These are phyloP conservation scores for Peromyscus polionotus DNA, from an alignment of 2,113 vertebrate species.

Conservation along the genomic window DNA sequence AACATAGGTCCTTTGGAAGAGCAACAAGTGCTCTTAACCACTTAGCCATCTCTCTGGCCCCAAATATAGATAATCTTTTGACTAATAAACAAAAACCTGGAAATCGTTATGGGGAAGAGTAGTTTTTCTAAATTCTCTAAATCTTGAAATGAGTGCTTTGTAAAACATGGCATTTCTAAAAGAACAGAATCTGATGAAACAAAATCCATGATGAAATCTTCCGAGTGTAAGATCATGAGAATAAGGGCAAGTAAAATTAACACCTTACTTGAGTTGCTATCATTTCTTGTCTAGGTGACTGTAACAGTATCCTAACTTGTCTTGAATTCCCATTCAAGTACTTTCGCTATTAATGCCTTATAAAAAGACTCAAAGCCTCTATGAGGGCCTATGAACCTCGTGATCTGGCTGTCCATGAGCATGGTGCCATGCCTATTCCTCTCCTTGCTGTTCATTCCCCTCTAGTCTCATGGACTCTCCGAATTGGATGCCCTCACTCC, in stretches of 20 bases:
- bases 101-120: background rate
- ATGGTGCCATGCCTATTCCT: background rate
- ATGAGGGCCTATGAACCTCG: background rate
- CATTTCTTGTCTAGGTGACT: background rate
- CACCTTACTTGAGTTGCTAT: background rate
- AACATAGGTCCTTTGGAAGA: background rate
- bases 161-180: conserved; percentile 49
- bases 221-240: background rate
- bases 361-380: background rate
- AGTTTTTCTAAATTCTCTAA: conserved; percentile 30
- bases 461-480: background rate
- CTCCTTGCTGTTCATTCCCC: background rate
- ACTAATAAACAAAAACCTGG: conserved; percentile 54
- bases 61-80: background rate
- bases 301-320: background rate
- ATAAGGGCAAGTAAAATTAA: background rate
- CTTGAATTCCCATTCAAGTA: background rate
- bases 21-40: background rate
- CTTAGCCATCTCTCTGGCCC: background rate
- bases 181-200: background rate
- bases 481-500: background rate
- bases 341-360: background rate
- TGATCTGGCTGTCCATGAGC: background rate
- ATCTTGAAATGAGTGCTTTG: conserved; percentile 3
- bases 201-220: background rate